Evolutionary conservation across 2,888 invertebrate species (phyloP).

Genomic region (Diarsia dahlii): DNA sequence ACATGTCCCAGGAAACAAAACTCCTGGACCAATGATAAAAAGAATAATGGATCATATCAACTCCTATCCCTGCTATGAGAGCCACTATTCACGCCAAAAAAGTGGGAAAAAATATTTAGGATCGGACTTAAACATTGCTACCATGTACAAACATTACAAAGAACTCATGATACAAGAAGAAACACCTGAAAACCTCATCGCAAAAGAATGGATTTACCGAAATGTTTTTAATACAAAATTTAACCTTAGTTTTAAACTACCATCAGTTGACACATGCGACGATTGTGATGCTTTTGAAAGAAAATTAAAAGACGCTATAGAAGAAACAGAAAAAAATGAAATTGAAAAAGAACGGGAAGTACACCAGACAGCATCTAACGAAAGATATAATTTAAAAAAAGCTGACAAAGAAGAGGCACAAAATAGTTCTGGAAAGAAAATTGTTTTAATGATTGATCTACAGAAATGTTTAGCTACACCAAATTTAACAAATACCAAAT

Average conservation of each 20-base stretch:
- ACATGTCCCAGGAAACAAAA: constrained; percentile 4
- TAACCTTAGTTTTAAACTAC: too few species aligned
- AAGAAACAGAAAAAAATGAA: too few species aligned
- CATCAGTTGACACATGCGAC: too few species aligned
- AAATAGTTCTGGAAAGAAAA: not conserved
- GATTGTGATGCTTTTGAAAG: too few species aligned
- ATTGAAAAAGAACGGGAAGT: constrained; percentile 5
- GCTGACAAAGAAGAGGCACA: not conserved
- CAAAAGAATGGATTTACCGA: constrained; percentile 8
- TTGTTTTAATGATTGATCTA: not conserved
- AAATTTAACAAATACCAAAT: constrained; percentile 3
- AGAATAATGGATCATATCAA: not conserved
- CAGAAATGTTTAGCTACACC: constrained; percentile 5
- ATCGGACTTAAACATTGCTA: constrained; percentile 5
- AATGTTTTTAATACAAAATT: too few species aligned
- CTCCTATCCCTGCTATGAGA: constrained; percentile 22
- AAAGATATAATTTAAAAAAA: constrained; percentile 5
- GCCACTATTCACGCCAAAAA: constrained; percentile 21
- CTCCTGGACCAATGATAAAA: not conserved
- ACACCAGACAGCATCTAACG: not conserved
- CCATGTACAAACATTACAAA: constrained; percentile 10
- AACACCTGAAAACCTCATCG: not conserved
- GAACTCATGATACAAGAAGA: not conserved
- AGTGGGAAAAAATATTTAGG: constrained; percentile 9
- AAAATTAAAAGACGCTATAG: too few species aligned